Percentiles rank a stretch among this genome's conserved stretches.
phyloP scores from a whole-genome alignment of 1,140 invertebrate species.

The Diprion similis region DNA sequence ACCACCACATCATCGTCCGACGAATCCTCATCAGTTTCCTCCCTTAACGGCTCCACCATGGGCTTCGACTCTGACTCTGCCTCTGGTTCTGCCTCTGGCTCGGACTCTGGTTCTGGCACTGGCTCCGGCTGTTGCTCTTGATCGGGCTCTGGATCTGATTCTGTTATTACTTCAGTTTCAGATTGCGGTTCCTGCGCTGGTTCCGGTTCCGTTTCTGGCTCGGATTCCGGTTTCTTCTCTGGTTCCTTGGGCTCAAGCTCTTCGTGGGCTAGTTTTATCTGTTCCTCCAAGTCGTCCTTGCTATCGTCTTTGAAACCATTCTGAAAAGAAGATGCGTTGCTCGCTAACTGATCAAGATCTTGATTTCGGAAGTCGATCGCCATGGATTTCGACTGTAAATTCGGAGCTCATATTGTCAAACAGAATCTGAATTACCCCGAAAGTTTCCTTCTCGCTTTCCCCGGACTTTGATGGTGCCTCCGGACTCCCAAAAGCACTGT shows the following conservation, averaged over 20 bases:
- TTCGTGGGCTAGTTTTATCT: constrained; percentile 35
- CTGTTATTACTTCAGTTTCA: constrained; percentile 21
- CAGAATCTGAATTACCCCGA: constrained; percentile 6
- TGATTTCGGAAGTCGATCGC: no score
- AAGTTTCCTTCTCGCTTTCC: constrained; percentile 9
- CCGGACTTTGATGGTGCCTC: constrained; percentile 37
- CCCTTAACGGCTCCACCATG: constrained; percentile 26
- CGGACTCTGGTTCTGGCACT: constrained; percentile 42
- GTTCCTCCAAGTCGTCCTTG: constrained; percentile 33
- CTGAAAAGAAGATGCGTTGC: constrained; percentile 28
- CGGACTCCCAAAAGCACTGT: constrained; percentile 46
- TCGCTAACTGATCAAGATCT: neutral
- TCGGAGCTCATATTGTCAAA: neutral
- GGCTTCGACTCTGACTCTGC: constrained; percentile 33
- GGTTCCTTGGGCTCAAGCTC: constrained; percentile 29
- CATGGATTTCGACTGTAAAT: no score
- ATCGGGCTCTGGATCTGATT: neutral
- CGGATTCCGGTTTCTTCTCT: constrained; percentile 28
- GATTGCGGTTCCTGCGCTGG: constrained; percentile 25
- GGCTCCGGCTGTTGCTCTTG: constrained; percentile 23
- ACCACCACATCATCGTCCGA: constrained; percentile 26
- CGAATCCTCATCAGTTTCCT: constrained; percentile 36
- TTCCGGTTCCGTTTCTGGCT: constrained; percentile 14
- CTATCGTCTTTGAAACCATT: constrained; percentile 25
- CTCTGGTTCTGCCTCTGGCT: constrained; percentile 26